Evolutionary conservation across 2,113 vertebrate species (phyloP).

Genomic region (Strigops habroptila): DNA sequence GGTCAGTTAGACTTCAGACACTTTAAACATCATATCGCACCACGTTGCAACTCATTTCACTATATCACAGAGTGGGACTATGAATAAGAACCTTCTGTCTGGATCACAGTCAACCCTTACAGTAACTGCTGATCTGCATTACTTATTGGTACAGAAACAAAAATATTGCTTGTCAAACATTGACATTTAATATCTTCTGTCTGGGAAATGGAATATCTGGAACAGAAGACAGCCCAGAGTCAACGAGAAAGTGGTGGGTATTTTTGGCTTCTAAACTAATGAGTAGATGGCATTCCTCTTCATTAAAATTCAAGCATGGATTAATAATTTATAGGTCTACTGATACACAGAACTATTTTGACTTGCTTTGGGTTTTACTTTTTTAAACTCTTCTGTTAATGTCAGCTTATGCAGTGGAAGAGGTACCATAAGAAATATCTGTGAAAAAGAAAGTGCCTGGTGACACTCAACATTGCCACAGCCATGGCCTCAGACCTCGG

Average conservation of each 20-base stretch:
- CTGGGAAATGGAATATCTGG: not conserved
- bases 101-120: constrained; percentile 5
- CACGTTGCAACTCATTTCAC: not conserved
- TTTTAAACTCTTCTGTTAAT: not conserved
- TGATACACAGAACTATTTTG: not conserved
- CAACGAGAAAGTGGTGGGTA: not conserved
- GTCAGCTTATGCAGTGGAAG: not conserved
- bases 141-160: constrained; percentile 7
- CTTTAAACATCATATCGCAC: not conserved
- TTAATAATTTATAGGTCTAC: constrained; percentile 33
- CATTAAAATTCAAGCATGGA: constrained; percentile 29
- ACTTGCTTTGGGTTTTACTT: not conserved
- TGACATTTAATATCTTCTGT: not conserved
- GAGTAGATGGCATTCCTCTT: constrained; percentile 3
- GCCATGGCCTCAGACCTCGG: fast-evolving
- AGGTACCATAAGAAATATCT: not conserved
- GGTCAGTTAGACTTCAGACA: not conserved
- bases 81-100: constrained; percentile 23
- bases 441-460: not conserved
- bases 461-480: not conserved
- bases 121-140: constrained; percentile 24
- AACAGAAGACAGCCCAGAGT: constrained; percentile 32
- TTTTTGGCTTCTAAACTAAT: constrained; percentile 16
- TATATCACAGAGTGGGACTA: not conserved
- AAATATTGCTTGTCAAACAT: constrained; percentile 36